Evolutionary conservation across 1,140 invertebrate species (phyloP), one percentile per base, ranked within the genome.

Genomic region (Anastrepha ludens): DNA sequence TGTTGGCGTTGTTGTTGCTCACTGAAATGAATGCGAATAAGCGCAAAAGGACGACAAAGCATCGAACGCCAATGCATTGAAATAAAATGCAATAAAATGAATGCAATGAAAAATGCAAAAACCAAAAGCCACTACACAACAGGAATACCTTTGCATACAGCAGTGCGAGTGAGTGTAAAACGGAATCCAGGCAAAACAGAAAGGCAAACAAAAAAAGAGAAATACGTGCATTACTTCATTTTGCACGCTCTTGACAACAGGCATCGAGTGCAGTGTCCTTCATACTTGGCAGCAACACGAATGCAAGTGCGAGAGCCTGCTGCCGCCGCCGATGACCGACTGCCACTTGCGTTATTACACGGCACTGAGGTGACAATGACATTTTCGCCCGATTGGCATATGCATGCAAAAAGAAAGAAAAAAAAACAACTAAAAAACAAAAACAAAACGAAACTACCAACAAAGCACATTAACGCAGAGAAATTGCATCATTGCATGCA

Each of bases 401-500:
- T 62, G 5, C 17, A 81, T 62, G 60, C 60, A 62, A 15, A 62
- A 3, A 15, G n/a, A 62, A 17, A 17, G 13, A 62, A 0, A 29
- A 29, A 29, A 29, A 29, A 29, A 29, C 29, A 29, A 29, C 29
- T 29, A 29, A 29, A 29, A 29, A 29, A 29, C 29, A 29, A 29
- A 29, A 29, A 29, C 29, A 29, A 29, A 29, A 29, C 29, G 29
- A 29, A 29, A 29, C 0, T 29, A 29, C 29, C 29, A 29, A 29
- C 29, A 29, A 29, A 29, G 29, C 29, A 62, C 50, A 13, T 62
- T 5, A 62, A n/a, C 9, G n/a, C 4, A 62, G 55, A 55, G 3
- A 5, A 67, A 39, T 81, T 81, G 74, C 74, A 81, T 50, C 74
- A 81, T 47, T 29, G 47, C 47, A 81, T 55, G 74, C 47, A 81